phyloP scores from a whole-genome alignment of 1,140 invertebrate species.

The Trialeurodes vaporariorum region DNA sequence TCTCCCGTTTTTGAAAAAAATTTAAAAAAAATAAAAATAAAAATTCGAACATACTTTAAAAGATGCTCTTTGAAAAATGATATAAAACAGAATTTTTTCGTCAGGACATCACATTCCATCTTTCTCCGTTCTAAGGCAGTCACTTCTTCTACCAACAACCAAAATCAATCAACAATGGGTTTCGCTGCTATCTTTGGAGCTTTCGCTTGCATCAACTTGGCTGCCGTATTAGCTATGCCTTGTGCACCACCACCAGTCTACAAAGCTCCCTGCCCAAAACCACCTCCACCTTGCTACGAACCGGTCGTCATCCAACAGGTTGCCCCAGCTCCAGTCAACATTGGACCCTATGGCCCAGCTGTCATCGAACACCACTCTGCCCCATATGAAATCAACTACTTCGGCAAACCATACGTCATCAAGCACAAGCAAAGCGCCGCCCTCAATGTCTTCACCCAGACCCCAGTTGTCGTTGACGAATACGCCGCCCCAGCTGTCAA shows the following conservation, averaged over 20 bases:
- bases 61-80: no score
- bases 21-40: no score
- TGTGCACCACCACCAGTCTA: no score
- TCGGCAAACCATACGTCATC: not conserved
- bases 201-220: not conserved
- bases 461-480: not conserved
- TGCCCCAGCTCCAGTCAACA: not conserved
- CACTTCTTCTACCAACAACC: not conserved
- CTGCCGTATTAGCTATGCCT: not conserved
- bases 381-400: not conserved
- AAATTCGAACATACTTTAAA: no score
- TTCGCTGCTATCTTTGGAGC: not conserved
- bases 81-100: no score
- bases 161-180: not conserved
- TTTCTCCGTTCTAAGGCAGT: not conserved
- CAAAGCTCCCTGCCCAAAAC: not conserved
- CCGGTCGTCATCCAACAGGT: not conserved
- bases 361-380: not conserved
- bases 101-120: no score
- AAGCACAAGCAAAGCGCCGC: not conserved
- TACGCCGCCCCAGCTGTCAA: not conserved
- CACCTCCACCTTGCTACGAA: not conserved
- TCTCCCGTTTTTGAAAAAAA: no score
- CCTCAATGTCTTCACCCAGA: not conserved
- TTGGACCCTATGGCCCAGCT: not conserved